Evolutionary conservation across 2,797 vertebrate species (phyloP), one percentile per base, ranked within the genome.

Genomic region (Iguana delicatissima): DNA sequence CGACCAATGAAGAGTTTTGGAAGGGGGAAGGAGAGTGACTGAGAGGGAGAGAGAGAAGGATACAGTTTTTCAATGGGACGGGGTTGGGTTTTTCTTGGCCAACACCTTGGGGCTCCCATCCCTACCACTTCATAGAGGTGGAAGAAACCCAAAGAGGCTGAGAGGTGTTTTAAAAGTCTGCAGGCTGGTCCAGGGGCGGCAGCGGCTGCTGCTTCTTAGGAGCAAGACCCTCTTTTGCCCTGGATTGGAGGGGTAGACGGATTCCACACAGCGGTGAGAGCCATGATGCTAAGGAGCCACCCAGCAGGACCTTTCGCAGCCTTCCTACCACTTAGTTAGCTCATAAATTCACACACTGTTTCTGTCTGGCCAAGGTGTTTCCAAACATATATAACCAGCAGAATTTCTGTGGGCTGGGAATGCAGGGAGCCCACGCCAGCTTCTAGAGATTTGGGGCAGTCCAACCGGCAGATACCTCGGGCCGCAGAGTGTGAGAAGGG

Each of bases 401-500:
- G 80, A 0, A 4, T 52, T 91, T 95, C 93, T 32, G 0, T 24
- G 79, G 91, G 46, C 89, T 86, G 7, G 64, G 84, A 0, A 62
- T 0, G 0, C 0, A 2, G 0, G 42, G 0, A 64, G 79, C 32
- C 20, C 46, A 84, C 93, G 94, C 93, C 94, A 95, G 90, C 92
- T 91, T 82, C 93, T 92, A 89, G 89, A 90, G 20, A 89, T 90
- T 80, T 0, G 0, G 89, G 90, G 89, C 89, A 9, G 91, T 79
- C 32, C 0, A 42, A 32, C 13, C n/a, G 57, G 85, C 74, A 0
- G 62, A 69, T 46, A 24, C 89, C 93, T 94, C 93, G 94, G 95
- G 90, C 93, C 94, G n/a, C 95, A 92, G 93, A 84, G 88, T 91
- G 10, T 5, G n/a, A 22, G 13, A 89, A 93, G 92, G 73, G 90